Conservation (phyloP, 2,888 invertebrate genomes). For the Cacoxenus indagator region DNA sequence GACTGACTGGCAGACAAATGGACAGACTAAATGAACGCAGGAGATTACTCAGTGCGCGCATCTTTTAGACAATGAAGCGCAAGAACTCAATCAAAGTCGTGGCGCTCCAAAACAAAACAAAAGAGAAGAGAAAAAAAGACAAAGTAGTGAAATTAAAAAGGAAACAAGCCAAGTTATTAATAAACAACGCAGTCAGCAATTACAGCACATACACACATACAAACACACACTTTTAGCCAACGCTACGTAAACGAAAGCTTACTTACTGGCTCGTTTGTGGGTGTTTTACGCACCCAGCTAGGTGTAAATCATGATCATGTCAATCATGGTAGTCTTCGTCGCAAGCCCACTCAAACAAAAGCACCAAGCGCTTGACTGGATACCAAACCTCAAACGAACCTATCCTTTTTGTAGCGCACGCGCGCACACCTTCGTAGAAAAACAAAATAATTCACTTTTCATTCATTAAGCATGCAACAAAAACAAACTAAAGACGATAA, state of each 20-base stretch:
- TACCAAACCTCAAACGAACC: conserved; percentile 26
- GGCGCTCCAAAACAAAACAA: not conserved
- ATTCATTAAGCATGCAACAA: conserved; percentile 48
- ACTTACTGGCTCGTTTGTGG: conserved; percentile 23
- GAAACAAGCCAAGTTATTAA: conserved; percentile 10
- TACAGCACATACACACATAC: not conserved
- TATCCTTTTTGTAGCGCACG: conserved; percentile 37
- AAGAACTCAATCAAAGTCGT: conserved; percentile 10
- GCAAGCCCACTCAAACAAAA: not conserved
- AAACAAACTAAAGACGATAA: no score
- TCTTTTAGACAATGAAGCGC: conserved; percentile 17
- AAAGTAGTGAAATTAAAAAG: not conserved
- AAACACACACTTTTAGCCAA: not conserved
- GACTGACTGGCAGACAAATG: not conserved
- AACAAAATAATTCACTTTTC: conserved; percentile 55
- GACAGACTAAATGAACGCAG: not conserved
- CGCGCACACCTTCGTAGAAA: conserved; percentile 30
- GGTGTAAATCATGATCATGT: conserved; percentile 70
- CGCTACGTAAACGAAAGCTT: not conserved
- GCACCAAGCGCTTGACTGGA: not conserved
- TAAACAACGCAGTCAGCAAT: not conserved
- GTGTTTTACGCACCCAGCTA: conserved; percentile 62
- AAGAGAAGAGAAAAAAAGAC: not conserved
- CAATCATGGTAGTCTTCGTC: conserved; percentile 51
- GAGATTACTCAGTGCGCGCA: not conserved